Evolutionary conservation across 2,888 invertebrate species (phyloP), one percentile per base, ranked within the genome.

Genomic region (Ochropleura plecta): DNA sequence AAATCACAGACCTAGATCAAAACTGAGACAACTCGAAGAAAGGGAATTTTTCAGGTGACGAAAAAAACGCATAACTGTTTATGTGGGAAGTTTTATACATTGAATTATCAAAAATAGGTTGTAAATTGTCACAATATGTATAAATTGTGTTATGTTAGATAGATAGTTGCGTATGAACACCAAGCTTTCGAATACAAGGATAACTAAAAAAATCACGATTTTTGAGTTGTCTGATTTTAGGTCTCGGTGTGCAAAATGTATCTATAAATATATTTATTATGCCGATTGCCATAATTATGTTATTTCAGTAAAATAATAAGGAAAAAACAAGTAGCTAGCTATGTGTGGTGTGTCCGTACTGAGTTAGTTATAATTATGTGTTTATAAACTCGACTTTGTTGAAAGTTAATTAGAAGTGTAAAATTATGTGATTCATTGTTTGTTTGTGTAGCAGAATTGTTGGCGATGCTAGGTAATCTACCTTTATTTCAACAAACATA

Each of bases 241-340:
- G 30, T 30, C 1, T 30, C 30, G 1, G 30, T 30, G 30, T 30
- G 30, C 30, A 3, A 30, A 30, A 30, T 30, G 1, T 30, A 30
- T 30, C 30, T 30, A 30, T 30, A 30, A 30, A 4, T 9, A 2
- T 59, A 44, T 18, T 16, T 18, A 40, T 42, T 30, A 30, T 20
- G 6, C 0, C 6, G 30, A 64, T 12, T 14, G 6, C 44, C n/a
- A 57, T 49, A 30, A 30, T n/a, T 44, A 5, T 5, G 14, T 30
- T 30, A 30, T 44, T 73, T 59, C 16, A 40, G 40, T 51, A 51
- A 42, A 55, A 49, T 14, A 18, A 51, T 40, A 51, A 75, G 59
- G 44, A 66, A 60, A 66, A 60, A 75, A 59, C 7, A 5, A 30
- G 0, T 3, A 42, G 30, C 18, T 12, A 20, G 1, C 8, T 8